Evolutionary conservation across 53 echinoderm and acorn worm species (phyloP), one percentile per base, ranked within the genome.

Genomic region (Paelopatides confundens): DNA sequence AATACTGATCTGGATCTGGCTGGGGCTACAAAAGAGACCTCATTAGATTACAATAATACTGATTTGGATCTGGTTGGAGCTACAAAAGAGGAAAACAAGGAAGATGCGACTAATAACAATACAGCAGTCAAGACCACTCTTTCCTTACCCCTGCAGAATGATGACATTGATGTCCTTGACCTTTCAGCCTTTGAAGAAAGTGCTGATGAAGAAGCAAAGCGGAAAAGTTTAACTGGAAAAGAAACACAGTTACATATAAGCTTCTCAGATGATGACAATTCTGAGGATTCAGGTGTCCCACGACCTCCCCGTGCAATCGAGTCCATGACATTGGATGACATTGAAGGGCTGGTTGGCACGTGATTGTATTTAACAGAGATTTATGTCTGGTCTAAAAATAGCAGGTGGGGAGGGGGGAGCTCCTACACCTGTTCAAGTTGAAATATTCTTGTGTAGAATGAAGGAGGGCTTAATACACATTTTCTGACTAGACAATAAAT

Each of bases 181-280:
- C 68, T 86, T 23, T 82, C 85, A 0, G 66, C 87, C 4, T 87
- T 71, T 2, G 87, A 87, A 35, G 87, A 87, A 7, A 86, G 86
- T 4, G 62, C 76, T 29, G 91, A 87, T 27, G 74, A 91, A 52
- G 87, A 87, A 26, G 79, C 82, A 3, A 86, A 86, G 74, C 43
- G 87, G 31, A 62, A 69, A 2, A 87, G 87, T 69, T n/a, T 91
- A 13, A 35, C 38, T 14, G 87, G 87, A 23, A 77, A 87, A 17
- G 94, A 96, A 43, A 94, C 99, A 33, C 93, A 93, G 71, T 89
- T 99, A 21, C 99, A 99, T 67, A 99, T 99, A 31, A 99, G 99
- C 71, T 99, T 99, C 81, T 96, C 96, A 14, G 99, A 99, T 47
- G 99, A 99, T 86, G 99, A 99, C 32, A 99, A 99, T 78, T 99